These are phyloP conservation scores for Carlito syrichta DNA, from an alignment of 2,113 vertebrate species.

Conservation along the genomic window DNA sequence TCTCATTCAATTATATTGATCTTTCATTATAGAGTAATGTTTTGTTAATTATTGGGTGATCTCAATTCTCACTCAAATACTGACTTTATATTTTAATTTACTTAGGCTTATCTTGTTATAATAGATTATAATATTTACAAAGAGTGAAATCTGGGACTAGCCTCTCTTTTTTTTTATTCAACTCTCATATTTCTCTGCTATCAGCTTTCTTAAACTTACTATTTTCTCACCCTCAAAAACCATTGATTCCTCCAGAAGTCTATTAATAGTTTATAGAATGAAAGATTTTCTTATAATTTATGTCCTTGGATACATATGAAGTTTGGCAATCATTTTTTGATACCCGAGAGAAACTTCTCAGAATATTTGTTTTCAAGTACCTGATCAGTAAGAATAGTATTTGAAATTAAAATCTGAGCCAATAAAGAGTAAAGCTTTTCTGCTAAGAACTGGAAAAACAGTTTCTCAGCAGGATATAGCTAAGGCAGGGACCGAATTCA, in stretches of 20 bases:
- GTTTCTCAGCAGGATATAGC: not conserved
- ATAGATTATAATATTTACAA: not conserved
- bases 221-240: not conserved
- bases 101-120: not conserved
- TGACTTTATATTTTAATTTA: conserved; percentile 3
- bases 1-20: not conserved
- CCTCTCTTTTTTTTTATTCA: not conserved
- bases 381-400: not conserved
- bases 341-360: not conserved
- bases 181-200: not conserved
- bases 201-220: conserved; percentile 14
- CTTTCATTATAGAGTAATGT: not conserved
- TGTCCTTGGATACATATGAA: not conserved
- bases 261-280: not conserved
- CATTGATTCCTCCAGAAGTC: not conserved
- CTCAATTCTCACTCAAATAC: not conserved
- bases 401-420: conserved; percentile 42
- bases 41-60: not conserved
- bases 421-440: conserved; percentile 40
- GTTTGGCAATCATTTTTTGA: not conserved
- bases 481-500: conserved; percentile 25
- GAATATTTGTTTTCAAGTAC: conserved; percentile 33
- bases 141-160: not conserved
- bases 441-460: conserved; percentile 22
- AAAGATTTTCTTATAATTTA: conserved; percentile 32